These are phyloP conservation scores for Platanista minor DNA, from an alignment of 2,113 vertebrate species.

Conservation along the genomic window DNA sequence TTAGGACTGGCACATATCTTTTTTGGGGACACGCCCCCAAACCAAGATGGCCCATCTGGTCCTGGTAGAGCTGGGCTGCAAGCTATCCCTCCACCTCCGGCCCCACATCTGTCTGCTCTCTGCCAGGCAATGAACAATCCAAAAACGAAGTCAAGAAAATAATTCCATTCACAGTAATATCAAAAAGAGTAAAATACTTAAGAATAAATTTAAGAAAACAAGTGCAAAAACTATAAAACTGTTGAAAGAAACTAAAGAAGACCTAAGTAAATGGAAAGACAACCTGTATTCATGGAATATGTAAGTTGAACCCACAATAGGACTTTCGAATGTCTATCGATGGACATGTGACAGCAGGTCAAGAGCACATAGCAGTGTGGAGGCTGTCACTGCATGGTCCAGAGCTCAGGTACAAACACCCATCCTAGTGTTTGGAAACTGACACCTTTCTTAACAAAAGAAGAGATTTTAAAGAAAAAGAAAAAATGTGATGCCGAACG, in stretches of 20 bases:
- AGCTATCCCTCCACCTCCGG: accelerated
- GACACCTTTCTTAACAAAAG: neutral
- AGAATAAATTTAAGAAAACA: neutral
- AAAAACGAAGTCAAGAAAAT: neutral
- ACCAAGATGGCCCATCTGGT: neutral
- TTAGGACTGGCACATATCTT: neutral
- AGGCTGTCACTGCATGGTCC: neutral
- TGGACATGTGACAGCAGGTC: neutral
- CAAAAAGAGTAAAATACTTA: neutral
- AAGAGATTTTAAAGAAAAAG: neutral
- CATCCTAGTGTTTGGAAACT: neutral
- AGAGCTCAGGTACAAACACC: neutral
- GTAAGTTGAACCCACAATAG: neutral
- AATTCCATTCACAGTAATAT: neutral
- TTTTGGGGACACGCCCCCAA: neutral
- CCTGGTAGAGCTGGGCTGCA: neutral
- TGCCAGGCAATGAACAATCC: neutral
- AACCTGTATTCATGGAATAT: neutral
- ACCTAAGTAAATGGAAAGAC: neutral
- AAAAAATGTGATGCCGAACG: neutral
- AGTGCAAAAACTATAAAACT: neutral
- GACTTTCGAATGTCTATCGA: neutral
- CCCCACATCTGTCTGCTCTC: accelerated
- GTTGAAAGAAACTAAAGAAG: neutral
- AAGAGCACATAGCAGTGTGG: neutral